Percentiles rank a stretch among this genome's conserved stretches.
phyloP scores from a whole-genome alignment of 2,888 invertebrate species.

The Apamea crenata region DNA sequence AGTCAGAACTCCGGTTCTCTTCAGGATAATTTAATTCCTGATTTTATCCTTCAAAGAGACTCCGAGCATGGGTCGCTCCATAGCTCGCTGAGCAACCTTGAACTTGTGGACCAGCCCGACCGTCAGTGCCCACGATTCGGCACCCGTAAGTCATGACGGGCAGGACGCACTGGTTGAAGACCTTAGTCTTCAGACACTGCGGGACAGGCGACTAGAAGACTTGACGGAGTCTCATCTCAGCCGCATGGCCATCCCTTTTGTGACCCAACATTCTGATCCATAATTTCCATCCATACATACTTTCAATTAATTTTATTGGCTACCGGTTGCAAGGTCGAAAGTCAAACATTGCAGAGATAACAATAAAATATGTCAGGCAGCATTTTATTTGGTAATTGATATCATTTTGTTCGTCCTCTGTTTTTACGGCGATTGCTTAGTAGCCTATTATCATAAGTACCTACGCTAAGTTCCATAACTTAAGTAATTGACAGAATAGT shows the following conservation, averaged over 20 bases:
- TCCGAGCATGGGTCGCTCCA: too few species aligned
- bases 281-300: neutral
- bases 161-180: too few species aligned
- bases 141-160: too few species aligned
- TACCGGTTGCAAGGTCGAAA: conserved; percentile 24
- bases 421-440: conserved; percentile 11
- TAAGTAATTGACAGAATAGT: neutral
- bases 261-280: neutral
- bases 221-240: neutral
- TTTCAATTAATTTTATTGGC: conserved; percentile 1
- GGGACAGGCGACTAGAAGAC: too few species aligned
- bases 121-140: too few species aligned
- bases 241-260: neutral
- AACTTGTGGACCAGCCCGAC: too few species aligned
- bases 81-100: too few species aligned
- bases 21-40: too few species aligned
- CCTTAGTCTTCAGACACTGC: too few species aligned
- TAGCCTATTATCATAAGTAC: conserved; percentile 1
- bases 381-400: conserved; percentile 16
- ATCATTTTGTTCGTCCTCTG: neutral
- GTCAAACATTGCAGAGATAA: neutral
- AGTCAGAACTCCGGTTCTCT: too few species aligned
- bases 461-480: neutral
- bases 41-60: too few species aligned
- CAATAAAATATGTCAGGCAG: conserved; percentile 35